Evolutionary conservation across 2,113 vertebrate genomes (phyloP).

Genomic region (Pterophyllum scalare): DNA sequence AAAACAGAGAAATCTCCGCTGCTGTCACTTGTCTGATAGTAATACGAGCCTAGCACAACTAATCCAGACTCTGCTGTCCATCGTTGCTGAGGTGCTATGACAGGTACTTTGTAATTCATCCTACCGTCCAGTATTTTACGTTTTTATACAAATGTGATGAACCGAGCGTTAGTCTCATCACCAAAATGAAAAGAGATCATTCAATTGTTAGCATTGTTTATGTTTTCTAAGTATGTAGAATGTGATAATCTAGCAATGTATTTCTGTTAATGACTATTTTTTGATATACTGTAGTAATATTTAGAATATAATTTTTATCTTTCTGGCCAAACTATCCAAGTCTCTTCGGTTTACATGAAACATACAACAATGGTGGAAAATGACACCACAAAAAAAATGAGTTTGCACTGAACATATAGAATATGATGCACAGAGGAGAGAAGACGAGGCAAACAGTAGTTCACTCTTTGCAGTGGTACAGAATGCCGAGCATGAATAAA

Average conservation of each 20-base stretch:
- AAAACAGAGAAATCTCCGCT: not conserved
- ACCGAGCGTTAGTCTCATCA: constrained; percentile 70
- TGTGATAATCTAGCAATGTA: constrained; percentile 67
- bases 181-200: constrained; percentile 30
- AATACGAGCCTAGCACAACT: constrained; percentile 44
- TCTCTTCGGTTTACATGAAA: constrained; percentile 60
- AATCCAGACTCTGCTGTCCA: constrained; percentile 41
- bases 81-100: constrained; percentile 75
- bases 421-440: not conserved
- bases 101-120: constrained; percentile 60
- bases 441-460: not conserved
- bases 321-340: constrained; percentile 50
- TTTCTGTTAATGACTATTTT: constrained; percentile 64
- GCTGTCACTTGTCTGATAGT: not conserved
- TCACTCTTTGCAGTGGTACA: constrained; percentile 28
- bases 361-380: constrained; percentile 13
- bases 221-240: constrained; percentile 67
- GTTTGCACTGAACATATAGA: constrained; percentile 57
- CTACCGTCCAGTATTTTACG: constrained; percentile 62
- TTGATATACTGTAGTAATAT: constrained; percentile 65
- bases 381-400: constrained; percentile 6
- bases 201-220: constrained; percentile 51
- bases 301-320: constrained; percentile 57
- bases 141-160: constrained; percentile 71
- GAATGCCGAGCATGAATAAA: constrained; percentile 51